phyloP scores from a whole-genome alignment of 1,140 invertebrate genomes.

The Melanaphis sacchari region DNA sequence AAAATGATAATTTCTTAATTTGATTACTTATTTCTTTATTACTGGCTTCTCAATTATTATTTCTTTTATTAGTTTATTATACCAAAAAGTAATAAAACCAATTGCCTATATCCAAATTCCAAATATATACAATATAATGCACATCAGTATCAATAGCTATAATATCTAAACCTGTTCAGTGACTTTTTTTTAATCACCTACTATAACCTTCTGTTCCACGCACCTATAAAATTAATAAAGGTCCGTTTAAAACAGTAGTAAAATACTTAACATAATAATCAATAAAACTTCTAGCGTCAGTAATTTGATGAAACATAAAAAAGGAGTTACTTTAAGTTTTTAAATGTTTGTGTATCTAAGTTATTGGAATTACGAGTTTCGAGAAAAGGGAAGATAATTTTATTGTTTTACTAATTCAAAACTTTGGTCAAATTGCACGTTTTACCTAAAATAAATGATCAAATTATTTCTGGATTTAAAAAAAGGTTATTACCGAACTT shows the following conservation, averaged over 20 bases:
- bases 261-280: conserved; percentile 29
- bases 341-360: not conserved
- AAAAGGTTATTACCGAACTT: no score
- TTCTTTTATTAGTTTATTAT: conserved; percentile 41
- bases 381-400: not conserved
- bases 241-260: conserved; percentile 41
- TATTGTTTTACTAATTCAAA: not conserved
- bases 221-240: conserved; percentile 35
- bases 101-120: conserved; percentile 1
- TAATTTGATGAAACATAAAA: not conserved
- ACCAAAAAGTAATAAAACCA: conserved; percentile 45
- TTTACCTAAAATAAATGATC: no score
- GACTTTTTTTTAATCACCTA: conserved; percentile 47
- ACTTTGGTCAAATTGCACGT: no score
- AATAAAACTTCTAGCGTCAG: conserved; percentile 33
- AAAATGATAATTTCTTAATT: conserved; percentile 30
- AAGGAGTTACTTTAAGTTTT: not conserved
- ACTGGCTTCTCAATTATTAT: conserved; percentile 13
- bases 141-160: conserved; percentile 37
- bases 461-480: no score
- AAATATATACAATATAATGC: not conserved
- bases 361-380: not conserved
- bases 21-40: conserved; percentile 18
- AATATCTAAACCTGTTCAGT: conserved; percentile 26
- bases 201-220: conserved; percentile 35